phyloP scores from a whole-genome alignment of 1,140 invertebrate species.

The Drosophila biarmipes region DNA sequence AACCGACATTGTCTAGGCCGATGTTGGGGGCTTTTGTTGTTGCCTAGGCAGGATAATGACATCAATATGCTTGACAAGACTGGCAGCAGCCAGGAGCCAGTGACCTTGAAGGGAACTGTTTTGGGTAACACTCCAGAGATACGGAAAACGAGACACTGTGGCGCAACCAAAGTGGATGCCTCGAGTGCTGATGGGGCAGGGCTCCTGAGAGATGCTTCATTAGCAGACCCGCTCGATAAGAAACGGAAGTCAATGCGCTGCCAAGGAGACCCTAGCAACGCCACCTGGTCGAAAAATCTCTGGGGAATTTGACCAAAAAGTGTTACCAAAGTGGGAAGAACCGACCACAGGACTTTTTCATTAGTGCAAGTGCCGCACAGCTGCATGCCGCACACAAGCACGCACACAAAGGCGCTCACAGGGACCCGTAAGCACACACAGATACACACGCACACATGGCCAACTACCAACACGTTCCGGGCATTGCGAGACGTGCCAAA shows the following conservation, averaged over 20 bases:
- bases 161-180: neutral
- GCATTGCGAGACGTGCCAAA: conserved; percentile 75
- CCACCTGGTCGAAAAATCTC: conserved; percentile 7
- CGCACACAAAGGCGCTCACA: neutral
- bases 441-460: conserved; percentile 9
- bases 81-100: conserved; percentile 16
- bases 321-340: conserved; percentile 13
- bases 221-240: conserved; percentile 19
- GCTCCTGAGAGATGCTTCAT: conserved; percentile 17
- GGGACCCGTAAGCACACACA: conserved; percentile 15
- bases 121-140: neutral
- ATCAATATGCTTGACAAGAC: conserved; percentile 49
- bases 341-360: conserved; percentile 69
- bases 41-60: conserved; percentile 64
- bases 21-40: conserved; percentile 15
- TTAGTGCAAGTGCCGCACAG: conserved; percentile 75
- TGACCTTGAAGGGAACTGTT: conserved; percentile 41
- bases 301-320: conserved; percentile 15
- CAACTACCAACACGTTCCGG: conserved; percentile 51
- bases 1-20: conserved; percentile 56
- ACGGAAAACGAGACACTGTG: neutral
- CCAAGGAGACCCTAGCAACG: conserved; percentile 6
- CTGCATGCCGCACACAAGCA: conserved; percentile 26
- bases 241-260: conserved; percentile 3
- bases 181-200: conserved; percentile 5